Percentiles rank a stretch among this genome's conserved stretches.
phyloP scores from a whole-genome alignment of 1,140 invertebrate species.

The Acromyrmex heyeri region DNA sequence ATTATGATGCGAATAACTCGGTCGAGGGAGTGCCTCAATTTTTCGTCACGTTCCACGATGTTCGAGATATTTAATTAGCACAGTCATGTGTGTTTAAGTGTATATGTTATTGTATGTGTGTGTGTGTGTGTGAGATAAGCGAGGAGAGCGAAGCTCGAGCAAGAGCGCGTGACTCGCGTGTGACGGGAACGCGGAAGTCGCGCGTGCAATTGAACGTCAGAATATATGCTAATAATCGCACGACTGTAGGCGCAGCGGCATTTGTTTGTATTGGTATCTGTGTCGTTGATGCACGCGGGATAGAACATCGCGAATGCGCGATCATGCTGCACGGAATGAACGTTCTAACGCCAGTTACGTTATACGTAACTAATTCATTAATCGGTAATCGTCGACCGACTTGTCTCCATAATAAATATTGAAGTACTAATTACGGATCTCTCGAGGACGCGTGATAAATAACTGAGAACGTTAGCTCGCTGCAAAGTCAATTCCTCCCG shows the following conservation, averaged over 20 bases:
- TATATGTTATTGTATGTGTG: too few relatives aligned
- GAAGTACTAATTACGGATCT: conserved; percentile 23
- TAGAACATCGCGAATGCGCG: not conserved
- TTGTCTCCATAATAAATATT: not conserved
- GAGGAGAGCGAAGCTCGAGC: not conserved
- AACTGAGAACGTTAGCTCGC: not conserved
- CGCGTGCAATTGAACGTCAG: conserved; percentile 26
- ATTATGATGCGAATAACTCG: not conserved
- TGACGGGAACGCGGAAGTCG: conserved; percentile 47
- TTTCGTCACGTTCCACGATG: not conserved
- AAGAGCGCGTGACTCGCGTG: conserved; percentile 12
- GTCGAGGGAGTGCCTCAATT: not conserved
- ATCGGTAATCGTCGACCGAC: conserved; percentile 15
- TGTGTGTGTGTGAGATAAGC: not conserved
- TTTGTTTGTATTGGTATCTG: not conserved
- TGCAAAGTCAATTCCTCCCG: not conserved
- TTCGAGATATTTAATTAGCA: conserved; percentile 35
- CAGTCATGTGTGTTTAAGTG: not conserved
- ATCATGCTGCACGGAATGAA: not conserved
- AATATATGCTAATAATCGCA: conserved; percentile 56
- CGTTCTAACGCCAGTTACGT: conserved; percentile 1
- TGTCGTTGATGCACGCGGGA: not conserved
- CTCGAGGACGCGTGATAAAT: conserved; percentile 14
- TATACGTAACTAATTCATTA: conserved; percentile 35
- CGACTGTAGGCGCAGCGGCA: not conserved